Percentiles rank a stretch among this genome's conserved stretches.
These are phyloP conservation scores for Hemibagrus guttatus DNA, from an alignment of 2,797 vertebrate species.

Conservation along the genomic window DNA sequence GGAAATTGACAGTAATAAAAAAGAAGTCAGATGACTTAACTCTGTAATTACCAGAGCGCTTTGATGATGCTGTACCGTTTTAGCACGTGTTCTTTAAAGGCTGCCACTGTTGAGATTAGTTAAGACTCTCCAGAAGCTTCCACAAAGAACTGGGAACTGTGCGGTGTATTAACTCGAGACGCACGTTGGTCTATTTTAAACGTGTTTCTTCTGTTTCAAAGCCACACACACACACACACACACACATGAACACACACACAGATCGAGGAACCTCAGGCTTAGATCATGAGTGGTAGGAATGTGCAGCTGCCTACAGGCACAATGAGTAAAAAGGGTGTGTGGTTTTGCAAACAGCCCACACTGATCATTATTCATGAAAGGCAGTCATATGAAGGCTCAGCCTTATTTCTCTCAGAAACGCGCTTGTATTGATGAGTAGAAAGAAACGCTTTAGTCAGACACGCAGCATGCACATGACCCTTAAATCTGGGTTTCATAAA, in stretches of 20 bases:
- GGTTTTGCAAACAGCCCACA: conserved; percentile 62
- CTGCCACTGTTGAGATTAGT: conserved; percentile 50
- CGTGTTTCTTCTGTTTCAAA: conserved; percentile 35
- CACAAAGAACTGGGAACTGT: conserved; percentile 27
- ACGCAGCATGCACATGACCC: conserved; percentile 44
- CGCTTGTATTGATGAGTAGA: conserved; percentile 43
- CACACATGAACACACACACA: conserved; percentile 40
- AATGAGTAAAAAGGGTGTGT: conserved; percentile 55
- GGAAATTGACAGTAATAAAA: conserved; percentile 91
- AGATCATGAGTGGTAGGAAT: conserved; percentile 71
- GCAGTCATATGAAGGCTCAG: conserved; percentile 56
- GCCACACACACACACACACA: conserved; percentile 41
- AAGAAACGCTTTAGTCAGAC: conserved; percentile 40
- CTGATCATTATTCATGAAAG: conserved; percentile 69
- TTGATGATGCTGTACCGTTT: conserved; percentile 69
- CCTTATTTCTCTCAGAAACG: conserved; percentile 40
- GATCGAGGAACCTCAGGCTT: conserved; percentile 67
- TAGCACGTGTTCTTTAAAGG: conserved; percentile 58
- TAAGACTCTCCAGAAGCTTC: conserved; percentile 45
- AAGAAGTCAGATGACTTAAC: conserved; percentile 84
- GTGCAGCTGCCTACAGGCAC: conserved; percentile 62
- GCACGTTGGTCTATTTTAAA: conserved; percentile 42
- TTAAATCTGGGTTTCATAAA: conserved; percentile 10
- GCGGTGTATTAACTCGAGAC: conserved; percentile 50
- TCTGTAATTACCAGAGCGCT: conserved; percentile 80